Evolutionary conservation across 2,888 invertebrate genomes (phyloP).

Genomic region (Archips xylosteana): DNA sequence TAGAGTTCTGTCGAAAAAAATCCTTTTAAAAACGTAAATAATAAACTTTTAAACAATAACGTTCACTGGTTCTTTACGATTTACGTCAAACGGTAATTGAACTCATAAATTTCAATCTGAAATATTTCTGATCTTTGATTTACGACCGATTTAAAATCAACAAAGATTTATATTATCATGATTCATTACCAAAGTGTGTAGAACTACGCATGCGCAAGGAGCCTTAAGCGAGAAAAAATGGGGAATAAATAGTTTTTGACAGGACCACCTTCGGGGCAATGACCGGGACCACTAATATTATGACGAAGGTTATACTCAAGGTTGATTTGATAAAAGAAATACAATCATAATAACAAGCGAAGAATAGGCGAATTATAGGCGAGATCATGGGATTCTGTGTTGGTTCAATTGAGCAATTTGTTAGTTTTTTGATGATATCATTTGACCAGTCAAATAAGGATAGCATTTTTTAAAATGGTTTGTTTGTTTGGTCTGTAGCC

Average conservation of each 20-base stretch:
- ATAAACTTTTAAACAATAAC: too few species aligned
- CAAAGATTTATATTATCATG: background rate
- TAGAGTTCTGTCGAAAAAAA: too few species aligned
- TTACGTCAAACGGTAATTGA: background rate
- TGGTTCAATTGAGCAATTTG: background rate
- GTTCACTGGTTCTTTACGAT: background rate
- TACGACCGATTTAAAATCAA: background rate
- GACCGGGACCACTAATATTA: slow-evolving; percentile 45
- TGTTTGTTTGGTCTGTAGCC: too few species aligned
- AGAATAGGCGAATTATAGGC: slow-evolving; percentile 8
- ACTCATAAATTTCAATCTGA: background rate
- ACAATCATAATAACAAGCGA: slow-evolving; percentile 21
- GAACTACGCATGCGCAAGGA: slow-evolving; percentile 19
- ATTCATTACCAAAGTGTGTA: background rate
- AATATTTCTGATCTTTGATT: background rate
- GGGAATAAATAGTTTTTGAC: slow-evolving; percentile 54
- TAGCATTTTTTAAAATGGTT: too few species aligned
- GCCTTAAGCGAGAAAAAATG: slow-evolving; percentile 45
- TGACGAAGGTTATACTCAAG: slow-evolving; percentile 20
- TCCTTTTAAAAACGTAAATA: too few species aligned
- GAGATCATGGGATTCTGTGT: background rate
- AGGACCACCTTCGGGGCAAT: slow-evolving; percentile 58
- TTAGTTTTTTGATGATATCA: background rate
- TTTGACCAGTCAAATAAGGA: too few species aligned
- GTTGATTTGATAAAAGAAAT: slow-evolving; percentile 14